A percentile compares a stretch with the other conserved stretches of the same genome.
Conservation (phyloP, 2,797 vertebrate species). For the Psittacula echo region DNA sequence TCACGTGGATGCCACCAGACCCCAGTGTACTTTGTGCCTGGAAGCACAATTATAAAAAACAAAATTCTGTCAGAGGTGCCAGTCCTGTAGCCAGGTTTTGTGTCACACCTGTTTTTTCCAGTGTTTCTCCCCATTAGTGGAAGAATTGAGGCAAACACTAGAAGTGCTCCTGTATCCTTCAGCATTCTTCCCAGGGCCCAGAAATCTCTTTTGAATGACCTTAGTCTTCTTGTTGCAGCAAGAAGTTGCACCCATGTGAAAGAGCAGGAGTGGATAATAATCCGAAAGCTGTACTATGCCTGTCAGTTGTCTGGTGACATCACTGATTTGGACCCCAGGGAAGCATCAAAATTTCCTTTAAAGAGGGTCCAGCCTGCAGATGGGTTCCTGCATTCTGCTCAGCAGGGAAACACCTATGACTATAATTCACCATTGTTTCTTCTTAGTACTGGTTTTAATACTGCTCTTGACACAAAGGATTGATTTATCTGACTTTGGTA, state of each 20-base stretch:
- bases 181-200: background rate
- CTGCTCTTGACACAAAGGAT: background rate
- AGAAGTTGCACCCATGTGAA: background rate
- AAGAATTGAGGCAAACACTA: background rate
- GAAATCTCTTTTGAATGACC: background rate
- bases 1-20: background rate
- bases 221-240: background rate
- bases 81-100: background rate
- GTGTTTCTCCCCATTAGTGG: background rate
- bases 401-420: background rate
- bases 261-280: background rate
- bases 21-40: background rate
- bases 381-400: background rate
- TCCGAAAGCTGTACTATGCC: background rate
- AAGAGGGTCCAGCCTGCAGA: background rate
- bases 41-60: background rate
- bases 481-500: background rate
- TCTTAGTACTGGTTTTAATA: background rate
- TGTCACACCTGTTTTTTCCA: background rate
- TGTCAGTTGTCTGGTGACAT: background rate
- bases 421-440: background rate
- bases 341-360: background rate
- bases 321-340: background rate
- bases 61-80: background rate
- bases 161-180: background rate